Evolutionary conservation across 2,113 vertebrate species (phyloP), one percentile per base, ranked within the genome.

Genomic region (Cnemophilus loriae): DNA sequence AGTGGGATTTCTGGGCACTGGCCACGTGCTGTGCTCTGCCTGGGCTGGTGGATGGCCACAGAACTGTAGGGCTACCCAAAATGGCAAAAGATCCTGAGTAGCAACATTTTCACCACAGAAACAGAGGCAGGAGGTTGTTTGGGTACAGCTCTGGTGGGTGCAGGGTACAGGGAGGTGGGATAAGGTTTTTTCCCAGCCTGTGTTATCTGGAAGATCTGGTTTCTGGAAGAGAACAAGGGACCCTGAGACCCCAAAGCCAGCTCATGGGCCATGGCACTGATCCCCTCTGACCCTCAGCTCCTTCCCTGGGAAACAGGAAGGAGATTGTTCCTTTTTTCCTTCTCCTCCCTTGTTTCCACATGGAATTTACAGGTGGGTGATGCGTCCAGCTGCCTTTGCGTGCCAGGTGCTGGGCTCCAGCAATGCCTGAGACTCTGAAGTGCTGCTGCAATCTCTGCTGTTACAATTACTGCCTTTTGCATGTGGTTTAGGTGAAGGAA

Each of bases 61-160:
- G 67, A 82, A 57, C 9, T 7, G 8, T 13, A 59, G 15, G 9
- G 17, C 13, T 63, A 44, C 35, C 7, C 41, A 42, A 60, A 92
- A 49, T 10, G 24, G 41, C 14, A 69, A 60, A 84, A 23, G 13
- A 27, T 42, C 26, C 42, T 1, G 1, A 83, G 3, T 1, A 49
- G 15, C 22, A 33, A 17, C 0, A 1, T 57, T 78, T 79, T 46
- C n/a, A 69, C 6, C 35, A 26, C 47, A 67, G 70, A n/a, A 65
- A 19, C 12, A 39, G 53, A 42, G 50, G 4, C 1, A 4, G 22
- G 61, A 39, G 16, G 10, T 39, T 11, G 13, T 23, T 0, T 64
- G 8, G 37, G 50, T n/a, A 47, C 57, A 46, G 7, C 49, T 65
- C 30, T 33, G 37, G 14, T 17, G 42, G 19, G n/a, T 56, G 5